These are phyloP conservation scores for Ernsta delagoae DNA, from an alignment of 2,888 invertebrate species.

Conservation along the genomic window DNA sequence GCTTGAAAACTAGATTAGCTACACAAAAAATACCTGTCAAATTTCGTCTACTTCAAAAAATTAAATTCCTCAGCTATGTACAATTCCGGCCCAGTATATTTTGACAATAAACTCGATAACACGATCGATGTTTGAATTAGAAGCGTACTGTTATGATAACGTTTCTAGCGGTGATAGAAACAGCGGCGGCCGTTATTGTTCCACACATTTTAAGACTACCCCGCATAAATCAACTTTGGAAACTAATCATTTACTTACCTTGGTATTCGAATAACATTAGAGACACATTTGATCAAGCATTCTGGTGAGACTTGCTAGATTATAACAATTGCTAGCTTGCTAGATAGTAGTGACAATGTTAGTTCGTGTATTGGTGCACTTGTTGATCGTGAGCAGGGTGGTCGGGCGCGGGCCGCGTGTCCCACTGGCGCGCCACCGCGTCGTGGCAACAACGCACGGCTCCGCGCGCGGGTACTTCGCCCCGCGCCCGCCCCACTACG, in stretches of 20 bases:
- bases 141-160: slow-evolving; percentile 44
- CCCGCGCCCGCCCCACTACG: slow-evolving; percentile 62
- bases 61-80: background rate
- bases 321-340: too few species aligned
- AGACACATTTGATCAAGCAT: background rate
- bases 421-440: slow-evolving; percentile 53
- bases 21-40: background rate
- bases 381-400: slow-evolving; percentile 43
- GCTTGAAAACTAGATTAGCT: too few species aligned
- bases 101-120: slow-evolving; percentile 26
- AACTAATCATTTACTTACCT: slow-evolving; percentile 18
- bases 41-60: background rate
- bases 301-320: slow-evolving; percentile 1
- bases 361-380: slow-evolving; percentile 34
- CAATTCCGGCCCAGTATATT: background rate
- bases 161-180: slow-evolving; percentile 15
- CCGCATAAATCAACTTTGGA: slow-evolving; percentile 6
- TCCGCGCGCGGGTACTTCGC: slow-evolving; percentile 61
- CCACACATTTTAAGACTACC: too few species aligned
- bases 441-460: slow-evolving; percentile 66
- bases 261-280: background rate
- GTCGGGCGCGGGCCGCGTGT: slow-evolving; percentile 35
- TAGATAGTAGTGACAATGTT: too few species aligned
- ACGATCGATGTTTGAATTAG: slow-evolving; percentile 41
- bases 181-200: background rate